Percentiles rank a stretch among this genome's conserved stretches.
These are phyloP conservation scores for Vanessa tameamea DNA, from an alignment of 1,140 invertebrate species.

Conservation along the genomic window DNA sequence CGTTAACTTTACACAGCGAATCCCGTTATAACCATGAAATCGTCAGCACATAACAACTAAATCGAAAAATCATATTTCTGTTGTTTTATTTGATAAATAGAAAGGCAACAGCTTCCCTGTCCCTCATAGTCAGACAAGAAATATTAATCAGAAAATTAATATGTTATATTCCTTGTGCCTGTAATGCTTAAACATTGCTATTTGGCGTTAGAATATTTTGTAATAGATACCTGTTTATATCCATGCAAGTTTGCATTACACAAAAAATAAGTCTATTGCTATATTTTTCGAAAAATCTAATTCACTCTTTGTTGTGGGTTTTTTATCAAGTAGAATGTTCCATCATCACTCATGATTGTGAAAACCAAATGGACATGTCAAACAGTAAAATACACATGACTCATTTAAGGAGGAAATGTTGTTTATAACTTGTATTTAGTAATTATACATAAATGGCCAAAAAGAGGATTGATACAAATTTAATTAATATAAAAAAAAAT, in stretches of 20 bases:
- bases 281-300: not conserved
- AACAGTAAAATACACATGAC: not conserved
- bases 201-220: too few species aligned
- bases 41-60: not conserved
- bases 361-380: not conserved
- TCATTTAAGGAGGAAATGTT: not conserved
- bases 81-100: too few species aligned
- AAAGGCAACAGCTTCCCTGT: too few species aligned
- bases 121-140: too few species aligned
- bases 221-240: too few species aligned
- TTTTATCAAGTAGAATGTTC: not conserved
- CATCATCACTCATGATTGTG: not conserved
- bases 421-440: not conserved
- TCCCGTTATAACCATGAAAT: slow-evolving; percentile 19
- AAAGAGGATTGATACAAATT: too few species aligned
- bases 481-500: too few species aligned
- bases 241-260: too few species aligned
- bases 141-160: too few species aligned
- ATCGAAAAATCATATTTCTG: not conserved
- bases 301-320: too few species aligned
- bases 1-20: slow-evolving; percentile 23
- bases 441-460: not conserved
- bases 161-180: too few species aligned
- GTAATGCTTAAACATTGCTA: too few species aligned
- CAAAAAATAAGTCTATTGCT: not conserved